Conservation (phyloP, 2,888 invertebrate genomes). For the Ecliptopera silaceata region DNA sequence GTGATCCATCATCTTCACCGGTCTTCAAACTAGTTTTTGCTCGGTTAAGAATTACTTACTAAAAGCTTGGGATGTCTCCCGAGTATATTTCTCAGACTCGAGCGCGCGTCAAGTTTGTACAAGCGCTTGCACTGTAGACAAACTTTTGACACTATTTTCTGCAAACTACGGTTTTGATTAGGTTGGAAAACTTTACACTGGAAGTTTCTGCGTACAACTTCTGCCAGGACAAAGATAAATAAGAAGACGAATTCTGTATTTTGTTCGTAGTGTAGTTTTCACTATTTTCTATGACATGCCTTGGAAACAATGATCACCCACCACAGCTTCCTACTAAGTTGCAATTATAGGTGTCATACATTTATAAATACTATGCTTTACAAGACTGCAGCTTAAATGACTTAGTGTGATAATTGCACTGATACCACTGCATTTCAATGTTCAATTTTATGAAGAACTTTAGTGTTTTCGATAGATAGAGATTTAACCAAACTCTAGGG, state of each 20-base stretch:
- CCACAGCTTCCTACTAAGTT: too few species aligned
- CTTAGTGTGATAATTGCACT: too few species aligned
- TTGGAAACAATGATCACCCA: too few species aligned
- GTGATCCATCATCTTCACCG: slow-evolving; percentile 10
- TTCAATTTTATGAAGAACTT: too few species aligned
- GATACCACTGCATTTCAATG: too few species aligned
- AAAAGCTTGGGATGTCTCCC: slow-evolving; percentile 40
- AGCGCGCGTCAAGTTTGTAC: slow-evolving; percentile 48
- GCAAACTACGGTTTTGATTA: slow-evolving; percentile 70
- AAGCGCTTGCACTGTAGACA: slow-evolving; percentile 47
- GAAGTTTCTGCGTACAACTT: slow-evolving; percentile 43
- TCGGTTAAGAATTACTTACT: slow-evolving; percentile 16
- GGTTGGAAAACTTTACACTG: slow-evolving; percentile 55
- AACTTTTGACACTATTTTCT: slow-evolving; percentile 71
- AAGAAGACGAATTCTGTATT: slow-evolving; percentile 25
- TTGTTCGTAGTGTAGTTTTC: neutral
- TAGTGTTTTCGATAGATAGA: too few species aligned
- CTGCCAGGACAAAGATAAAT: slow-evolving; percentile 47
- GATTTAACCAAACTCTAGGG: neutral
- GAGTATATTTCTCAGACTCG: slow-evolving; percentile 45
- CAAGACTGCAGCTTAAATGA: too few species aligned
- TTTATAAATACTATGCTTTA: too few species aligned
- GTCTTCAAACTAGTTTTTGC: slow-evolving; percentile 27
- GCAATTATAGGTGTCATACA: too few species aligned
- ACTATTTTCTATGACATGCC: too few species aligned